Base-by-base conservation (phyloP, 2,797 vertebrate species). In the Galagoides demidoff region DNA sequence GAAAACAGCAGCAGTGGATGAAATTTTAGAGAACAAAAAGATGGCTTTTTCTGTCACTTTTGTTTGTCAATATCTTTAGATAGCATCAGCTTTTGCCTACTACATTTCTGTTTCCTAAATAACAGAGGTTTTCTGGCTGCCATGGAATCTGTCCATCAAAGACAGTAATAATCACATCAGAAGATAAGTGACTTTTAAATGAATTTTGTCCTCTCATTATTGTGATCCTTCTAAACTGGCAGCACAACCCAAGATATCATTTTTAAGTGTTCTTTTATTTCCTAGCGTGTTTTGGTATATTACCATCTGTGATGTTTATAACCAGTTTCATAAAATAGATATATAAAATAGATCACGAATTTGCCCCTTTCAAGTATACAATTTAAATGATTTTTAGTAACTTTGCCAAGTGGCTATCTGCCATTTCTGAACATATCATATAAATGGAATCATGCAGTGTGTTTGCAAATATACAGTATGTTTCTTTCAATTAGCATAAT, bases 351-450 rank as follows among this genome's bases (percentile, higher is more conserved):
- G 29, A 49, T 31, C 20, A 81, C 23, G 31, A 81, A 86, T 71
- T 55, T 22, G 74, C 39, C 66, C 68, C 64, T 90, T 85, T 94
- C 55, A 89, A 83, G 43, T 25, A 13, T 63, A 68, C 5, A 55
- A 88, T 88, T 79, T 84, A 79, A 92, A 68, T 31, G 12, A 82
- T 66, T 77, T 92, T 85, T 82, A 85, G 27, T 17, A 85, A 74
- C 55, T 77, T 85, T 85, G 52, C 39, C 57, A 13, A 84, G 37
- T 55, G 81, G 14, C 68, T 6, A 63, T 68, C n/a, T 34, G 7
- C 1, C 59, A 84, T 78, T 73, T 78, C 34, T 74, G 31, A 22
- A 86, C 34, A 63, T 87, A 74, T 17, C 61, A 76, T 61, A 63
- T 19, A 68, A 81, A 94, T 55, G 12, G 17, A 92, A 81, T 34